phyloP scores from a whole-genome alignment of 2,113 vertebrate genomes.

The Columbina picui region DNA sequence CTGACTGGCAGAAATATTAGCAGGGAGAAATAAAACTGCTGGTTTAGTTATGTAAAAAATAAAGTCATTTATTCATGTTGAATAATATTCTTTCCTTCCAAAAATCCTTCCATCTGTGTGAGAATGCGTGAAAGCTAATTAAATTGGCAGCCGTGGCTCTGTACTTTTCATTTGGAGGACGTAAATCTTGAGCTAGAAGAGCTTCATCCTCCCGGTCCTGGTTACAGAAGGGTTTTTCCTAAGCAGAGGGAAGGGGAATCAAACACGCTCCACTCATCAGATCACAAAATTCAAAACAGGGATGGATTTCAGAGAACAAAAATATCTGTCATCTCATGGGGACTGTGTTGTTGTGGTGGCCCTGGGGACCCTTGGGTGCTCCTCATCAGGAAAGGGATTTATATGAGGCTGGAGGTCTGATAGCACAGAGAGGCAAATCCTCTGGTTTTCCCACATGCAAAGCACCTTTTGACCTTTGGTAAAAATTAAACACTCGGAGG shows the following conservation, averaged over 20 bases:
- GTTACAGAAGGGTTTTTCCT: not conserved
- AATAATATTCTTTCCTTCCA: conserved; percentile 5
- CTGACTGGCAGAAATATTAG: conserved; percentile 11
- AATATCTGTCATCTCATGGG: rapidly evolving
- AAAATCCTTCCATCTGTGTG: conserved; percentile 6
- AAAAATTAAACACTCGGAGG: not conserved
- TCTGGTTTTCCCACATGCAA: not conserved
- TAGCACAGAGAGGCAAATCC: not conserved
- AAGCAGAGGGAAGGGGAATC: not conserved
- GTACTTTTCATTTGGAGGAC: conserved; percentile 19
- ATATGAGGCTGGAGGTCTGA: not conserved
- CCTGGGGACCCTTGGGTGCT: not conserved
- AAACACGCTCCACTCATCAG: not conserved
- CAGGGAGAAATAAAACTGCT: not conserved
- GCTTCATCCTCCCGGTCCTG: not conserved
- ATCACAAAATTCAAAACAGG: not conserved
- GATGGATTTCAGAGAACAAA: not conserved
- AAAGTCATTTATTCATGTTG: not conserved
- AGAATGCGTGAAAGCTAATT: not conserved
- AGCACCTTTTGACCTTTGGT: not conserved
- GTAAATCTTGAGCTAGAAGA: not conserved
- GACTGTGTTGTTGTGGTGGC: not conserved
- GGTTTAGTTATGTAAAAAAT: not conserved
- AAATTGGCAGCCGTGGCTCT: conserved; percentile 15
- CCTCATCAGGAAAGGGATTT: not conserved